Evolutionary conservation across 2,888 invertebrate species (phyloP).

Genomic region (Heliconius cydno): DNA sequence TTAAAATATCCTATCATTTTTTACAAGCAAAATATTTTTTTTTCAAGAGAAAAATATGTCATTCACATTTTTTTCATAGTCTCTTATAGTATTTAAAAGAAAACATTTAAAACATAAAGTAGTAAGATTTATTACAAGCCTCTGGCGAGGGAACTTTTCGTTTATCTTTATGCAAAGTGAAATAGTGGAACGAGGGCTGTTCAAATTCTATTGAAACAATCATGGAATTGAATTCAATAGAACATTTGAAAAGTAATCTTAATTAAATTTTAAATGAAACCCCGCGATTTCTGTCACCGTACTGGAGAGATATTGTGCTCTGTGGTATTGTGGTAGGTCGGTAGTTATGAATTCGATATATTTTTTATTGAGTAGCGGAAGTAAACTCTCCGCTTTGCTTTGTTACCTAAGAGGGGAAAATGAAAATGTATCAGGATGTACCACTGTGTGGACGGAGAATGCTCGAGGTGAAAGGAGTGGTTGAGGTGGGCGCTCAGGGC

Average conservation of each 20-base stretch:
- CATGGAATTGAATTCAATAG: constrained; percentile 19
- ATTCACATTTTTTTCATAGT: not conserved
- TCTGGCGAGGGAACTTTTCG: constrained; percentile 15
- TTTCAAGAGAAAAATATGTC: no score
- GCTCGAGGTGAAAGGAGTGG: no score
- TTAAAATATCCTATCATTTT: no score
- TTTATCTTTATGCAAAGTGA: constrained; percentile 36
- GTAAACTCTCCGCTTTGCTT: no score
- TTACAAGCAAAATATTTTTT: no score
- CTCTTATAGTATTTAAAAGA: not conserved
- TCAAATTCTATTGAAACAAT: constrained; percentile 37
- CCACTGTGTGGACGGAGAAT: no score
- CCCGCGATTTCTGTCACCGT: not conserved
- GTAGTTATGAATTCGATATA: no score
- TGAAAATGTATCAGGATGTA: no score
- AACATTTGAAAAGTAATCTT: constrained; percentile 17
- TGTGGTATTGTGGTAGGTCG: not conserved
- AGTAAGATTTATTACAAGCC: constrained; percentile 12
- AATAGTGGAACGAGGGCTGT: constrained; percentile 33
- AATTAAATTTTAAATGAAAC: constrained; percentile 21
- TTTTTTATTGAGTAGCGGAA: no score
- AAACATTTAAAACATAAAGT: constrained; percentile 9
- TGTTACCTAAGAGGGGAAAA: no score
- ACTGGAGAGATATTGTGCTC: not conserved
- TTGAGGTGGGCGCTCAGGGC: no score